Percentiles rank a stretch among this genome's conserved stretches.
These are phyloP conservation scores for Columba guinea DNA, from an alignment of 2,797 vertebrate species.

Conservation along the genomic window DNA sequence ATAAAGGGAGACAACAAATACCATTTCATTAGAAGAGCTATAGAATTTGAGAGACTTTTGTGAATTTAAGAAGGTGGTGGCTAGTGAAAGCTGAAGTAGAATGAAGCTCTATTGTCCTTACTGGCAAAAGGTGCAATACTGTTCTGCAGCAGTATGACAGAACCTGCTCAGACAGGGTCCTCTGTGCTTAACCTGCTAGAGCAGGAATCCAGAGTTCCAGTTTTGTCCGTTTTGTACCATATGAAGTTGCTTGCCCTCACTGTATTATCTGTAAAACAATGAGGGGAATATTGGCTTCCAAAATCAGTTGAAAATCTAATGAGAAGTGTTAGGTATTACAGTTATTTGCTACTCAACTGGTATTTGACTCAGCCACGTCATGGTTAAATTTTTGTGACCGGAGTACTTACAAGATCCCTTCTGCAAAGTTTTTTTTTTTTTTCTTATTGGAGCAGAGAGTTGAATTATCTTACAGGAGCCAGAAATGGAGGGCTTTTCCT, in stretches of 20 bases:
- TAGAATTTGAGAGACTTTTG: not conserved
- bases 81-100: not conserved
- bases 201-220: not conserved
- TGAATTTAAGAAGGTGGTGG: not conserved
- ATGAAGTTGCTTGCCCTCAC: not conserved
- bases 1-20: not conserved
- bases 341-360: not conserved
- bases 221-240: not conserved
- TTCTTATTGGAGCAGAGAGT: not conserved
- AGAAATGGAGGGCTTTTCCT: not conserved
- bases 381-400: not conserved
- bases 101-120: not conserved
- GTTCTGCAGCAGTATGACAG: not conserved
- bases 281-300: not conserved
- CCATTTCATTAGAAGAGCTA: not conserved
- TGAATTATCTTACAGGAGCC: not conserved
- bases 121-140: not conserved
- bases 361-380: not conserved
- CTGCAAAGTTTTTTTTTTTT: not conserved
- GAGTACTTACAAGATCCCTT: not conserved
- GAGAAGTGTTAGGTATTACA: not conserved
- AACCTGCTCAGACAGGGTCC: not conserved
- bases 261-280: not conserved
- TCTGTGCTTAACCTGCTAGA: not conserved
- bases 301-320: not conserved